Evolutionary conservation across 2,113 vertebrate species (phyloP).

Genomic region (Oenanthe melanoleuca): DNA sequence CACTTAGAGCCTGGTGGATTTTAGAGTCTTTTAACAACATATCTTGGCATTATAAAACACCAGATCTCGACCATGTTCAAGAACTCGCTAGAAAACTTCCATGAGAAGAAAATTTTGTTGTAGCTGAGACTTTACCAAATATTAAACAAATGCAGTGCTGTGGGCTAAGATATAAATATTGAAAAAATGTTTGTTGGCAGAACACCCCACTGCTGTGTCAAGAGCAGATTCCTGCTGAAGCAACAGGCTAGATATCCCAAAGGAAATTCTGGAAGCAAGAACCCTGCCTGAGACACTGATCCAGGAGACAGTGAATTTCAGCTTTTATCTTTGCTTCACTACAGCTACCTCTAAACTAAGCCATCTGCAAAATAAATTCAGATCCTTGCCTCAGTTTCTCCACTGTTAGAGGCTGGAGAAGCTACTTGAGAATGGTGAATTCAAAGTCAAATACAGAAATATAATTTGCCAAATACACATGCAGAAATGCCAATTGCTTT

Average conservation of each 20-base stretch:
- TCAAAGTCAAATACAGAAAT: neutral
- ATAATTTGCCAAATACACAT: neutral
- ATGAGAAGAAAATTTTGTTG: neutral
- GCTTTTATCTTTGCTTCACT: neutral
- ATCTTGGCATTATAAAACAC: neutral
- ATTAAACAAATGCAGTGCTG: neutral
- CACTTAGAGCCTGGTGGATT: neutral
- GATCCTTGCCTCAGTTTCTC: neutral
- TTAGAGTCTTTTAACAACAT: neutral
- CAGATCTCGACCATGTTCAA: neutral
- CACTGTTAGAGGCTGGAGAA: neutral
- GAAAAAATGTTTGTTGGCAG: neutral
- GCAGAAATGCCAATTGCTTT: neutral
- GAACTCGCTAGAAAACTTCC: neutral
- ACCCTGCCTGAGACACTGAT: accelerated
- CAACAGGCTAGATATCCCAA: neutral
- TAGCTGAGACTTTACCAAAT: neutral
- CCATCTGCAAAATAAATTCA: neutral
- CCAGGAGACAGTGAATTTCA: neutral
- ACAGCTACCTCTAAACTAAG: neutral
- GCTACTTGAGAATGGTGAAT: neutral
- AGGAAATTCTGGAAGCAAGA: neutral
- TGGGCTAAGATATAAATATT: neutral
- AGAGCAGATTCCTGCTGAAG: neutral
- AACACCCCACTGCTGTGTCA: neutral